A percentile compares a stretch with the other conserved stretches of the same genome.
Conservation (phyloP, 2,797 vertebrate species). For the Craterocephalus amniculus region DNA sequence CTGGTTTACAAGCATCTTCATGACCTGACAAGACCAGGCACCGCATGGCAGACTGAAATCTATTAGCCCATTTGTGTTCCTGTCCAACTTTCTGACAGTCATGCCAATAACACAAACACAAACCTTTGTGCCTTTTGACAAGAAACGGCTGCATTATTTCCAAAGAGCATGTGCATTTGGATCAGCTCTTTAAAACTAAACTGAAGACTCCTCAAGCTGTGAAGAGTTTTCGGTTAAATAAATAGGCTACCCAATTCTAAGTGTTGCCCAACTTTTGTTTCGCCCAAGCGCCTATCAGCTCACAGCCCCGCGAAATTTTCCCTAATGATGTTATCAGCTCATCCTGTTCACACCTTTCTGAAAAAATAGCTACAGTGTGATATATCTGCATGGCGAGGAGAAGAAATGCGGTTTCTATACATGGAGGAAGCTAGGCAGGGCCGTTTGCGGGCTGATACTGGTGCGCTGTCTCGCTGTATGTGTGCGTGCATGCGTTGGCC, state of each 20-base stretch:
- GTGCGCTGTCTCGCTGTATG: constrained; percentile 8
- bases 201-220: too few relatives aligned
- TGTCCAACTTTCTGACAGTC: neutral
- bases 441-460: constrained; percentile 18
- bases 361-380: neutral
- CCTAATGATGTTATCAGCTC: constrained; percentile 45
- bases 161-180: neutral
- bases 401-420: constrained; percentile 31
- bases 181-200: neutral
- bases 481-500: neutral
- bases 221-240: neutral
- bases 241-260: neutral
- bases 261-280: neutral
- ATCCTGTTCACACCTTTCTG: constrained; percentile 69
- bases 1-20: neutral
- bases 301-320: neutral
- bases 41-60: neutral
- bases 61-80: neutral
- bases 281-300: neutral
- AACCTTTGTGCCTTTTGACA: neutral
- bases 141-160: neutral
- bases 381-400: constrained; percentile 23
- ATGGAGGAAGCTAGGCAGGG: constrained; percentile 42
- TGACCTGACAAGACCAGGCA: neutral
- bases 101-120: neutral